Percentiles rank a stretch among this genome's conserved stretches.
Evolutionary conservation across 1,140 invertebrate species (phyloP).

Genomic region (Coptotermes formosanus): DNA sequence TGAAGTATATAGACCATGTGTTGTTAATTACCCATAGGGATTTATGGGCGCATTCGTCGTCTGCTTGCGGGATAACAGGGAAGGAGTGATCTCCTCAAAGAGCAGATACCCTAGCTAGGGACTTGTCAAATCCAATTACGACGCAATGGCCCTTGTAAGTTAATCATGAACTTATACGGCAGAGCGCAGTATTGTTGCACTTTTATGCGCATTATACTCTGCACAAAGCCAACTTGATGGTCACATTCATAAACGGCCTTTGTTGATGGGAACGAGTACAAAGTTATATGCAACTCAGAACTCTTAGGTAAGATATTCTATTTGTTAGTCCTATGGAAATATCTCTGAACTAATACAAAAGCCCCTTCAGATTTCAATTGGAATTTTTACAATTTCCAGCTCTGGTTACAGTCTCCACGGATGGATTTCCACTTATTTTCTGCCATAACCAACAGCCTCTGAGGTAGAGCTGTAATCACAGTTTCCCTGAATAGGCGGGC

Average conservation of each 20-base stretch:
- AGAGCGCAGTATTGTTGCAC: not conserved
- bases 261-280: not conserved
- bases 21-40: slow-evolving; percentile 14
- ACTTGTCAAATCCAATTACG: slow-evolving; percentile 30
- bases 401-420: too few species aligned
- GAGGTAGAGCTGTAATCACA: too few species aligned
- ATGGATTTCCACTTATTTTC: too few species aligned
- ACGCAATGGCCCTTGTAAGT: slow-evolving; percentile 27
- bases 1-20: not conserved
- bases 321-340: too few species aligned
- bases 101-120: slow-evolving; percentile 16
- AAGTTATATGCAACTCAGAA: too few species aligned
- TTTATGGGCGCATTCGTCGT: slow-evolving; percentile 14
- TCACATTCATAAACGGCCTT: not conserved
- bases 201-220: not conserved
- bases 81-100: not conserved
- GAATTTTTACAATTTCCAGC: too few species aligned
- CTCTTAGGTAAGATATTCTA: too few species aligned
- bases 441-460: too few species aligned
- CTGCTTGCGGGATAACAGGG: slow-evolving; percentile 7
- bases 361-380: too few species aligned
- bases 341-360: too few species aligned
- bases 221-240: not conserved
- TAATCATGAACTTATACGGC: slow-evolving; percentile 24
- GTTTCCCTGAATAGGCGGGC: too few species aligned